Percentiles rank a stretch among this genome's conserved stretches.
Evolutionary conservation across 2,113 vertebrate genomes (phyloP).

Genomic region (Chauna torquata): DNA sequence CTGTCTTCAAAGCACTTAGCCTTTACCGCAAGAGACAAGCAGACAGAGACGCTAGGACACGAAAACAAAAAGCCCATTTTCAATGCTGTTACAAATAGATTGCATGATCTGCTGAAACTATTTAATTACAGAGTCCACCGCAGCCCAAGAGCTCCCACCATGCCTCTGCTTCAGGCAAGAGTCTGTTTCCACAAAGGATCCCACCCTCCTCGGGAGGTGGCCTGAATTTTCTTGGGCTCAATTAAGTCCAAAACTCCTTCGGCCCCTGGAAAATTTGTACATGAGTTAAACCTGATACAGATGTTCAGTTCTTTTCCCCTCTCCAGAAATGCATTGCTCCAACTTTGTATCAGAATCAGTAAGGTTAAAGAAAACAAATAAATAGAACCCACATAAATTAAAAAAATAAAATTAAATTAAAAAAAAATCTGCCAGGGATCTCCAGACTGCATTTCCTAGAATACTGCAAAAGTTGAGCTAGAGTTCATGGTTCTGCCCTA

Average conservation of each 20-base stretch:
- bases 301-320: neutral
- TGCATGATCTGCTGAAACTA: neutral
- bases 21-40: neutral
- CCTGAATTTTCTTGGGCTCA: neutral
- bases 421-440: neutral
- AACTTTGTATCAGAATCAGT: neutral
- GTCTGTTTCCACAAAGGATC: neutral
- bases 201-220: neutral
- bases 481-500: neutral
- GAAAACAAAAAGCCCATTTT: neutral
- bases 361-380: neutral
- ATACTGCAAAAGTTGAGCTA: neutral
- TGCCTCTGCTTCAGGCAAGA: neutral
- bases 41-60: neutral
- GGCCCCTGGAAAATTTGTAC: neutral
- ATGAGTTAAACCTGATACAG: neutral
- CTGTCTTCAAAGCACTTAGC: neutral
- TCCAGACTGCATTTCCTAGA: neutral
- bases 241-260: neutral
- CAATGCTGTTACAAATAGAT: neutral
- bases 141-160: neutral
- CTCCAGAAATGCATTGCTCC: neutral
- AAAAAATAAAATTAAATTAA: neutral
- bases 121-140: accelerated
- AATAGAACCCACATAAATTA: neutral